Conservation (phyloP, 2,797 vertebrate species). For the Anomalospiza imberbis region DNA sequence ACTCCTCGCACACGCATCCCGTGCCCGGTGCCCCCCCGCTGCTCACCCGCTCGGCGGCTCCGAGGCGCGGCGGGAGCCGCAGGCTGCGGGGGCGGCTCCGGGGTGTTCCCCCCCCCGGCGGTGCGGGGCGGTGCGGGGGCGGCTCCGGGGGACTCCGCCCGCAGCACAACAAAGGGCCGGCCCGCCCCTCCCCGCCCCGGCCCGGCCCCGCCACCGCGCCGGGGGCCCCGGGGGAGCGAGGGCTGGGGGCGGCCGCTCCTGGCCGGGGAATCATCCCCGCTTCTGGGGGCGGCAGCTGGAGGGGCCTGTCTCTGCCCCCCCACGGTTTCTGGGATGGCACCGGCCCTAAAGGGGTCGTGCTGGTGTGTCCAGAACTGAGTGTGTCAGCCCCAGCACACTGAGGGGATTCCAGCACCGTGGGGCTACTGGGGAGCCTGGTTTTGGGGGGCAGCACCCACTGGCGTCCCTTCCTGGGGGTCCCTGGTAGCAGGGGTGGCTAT, state of each 20-base stretch:
- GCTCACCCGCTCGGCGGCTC: neutral
- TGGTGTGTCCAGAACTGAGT: neutral
- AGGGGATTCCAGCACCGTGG: neutral
- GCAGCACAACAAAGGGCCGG: constrained; percentile 17
- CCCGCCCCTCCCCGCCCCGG: neutral
- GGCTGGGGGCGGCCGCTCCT: neutral
- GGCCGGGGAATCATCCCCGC: no score
- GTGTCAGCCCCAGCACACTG: neutral
- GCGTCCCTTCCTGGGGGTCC: no score
- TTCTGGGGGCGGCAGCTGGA: neutral
- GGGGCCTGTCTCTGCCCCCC: neutral
- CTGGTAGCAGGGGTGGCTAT: neutral
- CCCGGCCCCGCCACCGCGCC: neutral
- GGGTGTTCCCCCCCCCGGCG: neutral
- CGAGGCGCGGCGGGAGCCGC: neutral
- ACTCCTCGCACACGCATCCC: neutral
- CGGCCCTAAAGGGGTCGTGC: neutral
- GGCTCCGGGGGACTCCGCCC: constrained; percentile 11
- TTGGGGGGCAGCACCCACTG: neutral
- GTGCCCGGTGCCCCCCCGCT: neutral
- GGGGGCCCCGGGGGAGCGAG: neutral
- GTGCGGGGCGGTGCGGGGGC: neutral
- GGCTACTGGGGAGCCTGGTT: neutral
- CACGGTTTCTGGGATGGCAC: neutral
- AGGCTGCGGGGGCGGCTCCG: neutral